A percentile compares a stretch with the other conserved stretches of the same genome.
These are phyloP conservation scores for Bombus pascuorum DNA, from an alignment of 1,140 invertebrate genomes.

Conservation along the genomic window DNA sequence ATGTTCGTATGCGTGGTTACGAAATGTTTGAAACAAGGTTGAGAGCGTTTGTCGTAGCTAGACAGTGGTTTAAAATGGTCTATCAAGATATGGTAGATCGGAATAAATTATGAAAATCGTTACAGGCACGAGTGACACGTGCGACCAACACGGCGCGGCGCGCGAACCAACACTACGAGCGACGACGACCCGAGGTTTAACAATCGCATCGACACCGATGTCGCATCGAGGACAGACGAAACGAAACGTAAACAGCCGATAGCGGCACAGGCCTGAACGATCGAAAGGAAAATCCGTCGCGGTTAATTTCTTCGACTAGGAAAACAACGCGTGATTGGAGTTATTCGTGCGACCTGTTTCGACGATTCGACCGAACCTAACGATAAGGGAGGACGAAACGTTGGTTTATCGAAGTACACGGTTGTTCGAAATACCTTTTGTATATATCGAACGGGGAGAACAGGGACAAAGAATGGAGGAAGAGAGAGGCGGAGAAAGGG, in stretches of 20 bases:
- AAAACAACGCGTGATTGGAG: not conserved
- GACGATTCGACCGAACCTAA: not conserved
- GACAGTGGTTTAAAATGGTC: not conserved
- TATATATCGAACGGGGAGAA: not conserved
- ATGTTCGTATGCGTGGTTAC: not conserved
- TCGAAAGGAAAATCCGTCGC: not conserved
- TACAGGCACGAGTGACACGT: too few relatives aligned
- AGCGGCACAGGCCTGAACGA: not conserved
- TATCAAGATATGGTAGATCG: not conserved
- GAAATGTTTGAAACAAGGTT: not conserved
- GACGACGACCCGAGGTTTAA: not conserved
- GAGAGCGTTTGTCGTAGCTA: too few relatives aligned
- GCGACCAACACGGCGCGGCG: not conserved
- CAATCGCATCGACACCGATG: not conserved
- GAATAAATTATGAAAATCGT: not conserved
- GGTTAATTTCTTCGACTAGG: not conserved
- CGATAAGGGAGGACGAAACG: not conserved
- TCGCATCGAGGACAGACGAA: not conserved
- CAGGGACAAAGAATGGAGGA: not conserved
- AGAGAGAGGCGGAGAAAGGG: slow-evolving; percentile 47
- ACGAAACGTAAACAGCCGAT: not conserved
- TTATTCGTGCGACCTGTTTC: not conserved
- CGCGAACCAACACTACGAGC: not conserved
- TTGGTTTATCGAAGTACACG: not conserved
- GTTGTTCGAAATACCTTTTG: not conserved